Percentiles rank a stretch among this genome's conserved stretches.
Conservation (phyloP, 2,888 invertebrate genomes). For the Thymelicus lineola region DNA sequence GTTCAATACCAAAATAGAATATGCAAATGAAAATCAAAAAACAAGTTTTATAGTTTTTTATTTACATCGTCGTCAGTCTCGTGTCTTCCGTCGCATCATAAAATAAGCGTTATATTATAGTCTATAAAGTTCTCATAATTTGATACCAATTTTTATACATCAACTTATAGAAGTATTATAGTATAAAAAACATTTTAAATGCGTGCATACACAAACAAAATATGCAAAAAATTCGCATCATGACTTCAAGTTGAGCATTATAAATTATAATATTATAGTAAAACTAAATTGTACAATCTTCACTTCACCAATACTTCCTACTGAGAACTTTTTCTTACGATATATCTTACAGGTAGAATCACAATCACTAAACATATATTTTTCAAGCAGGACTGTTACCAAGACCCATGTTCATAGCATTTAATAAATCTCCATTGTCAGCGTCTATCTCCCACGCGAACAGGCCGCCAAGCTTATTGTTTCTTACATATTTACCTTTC, state of each 20-base stretch:
- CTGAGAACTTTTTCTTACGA: conserved; percentile 56
- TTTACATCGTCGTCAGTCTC: conserved; percentile 1
- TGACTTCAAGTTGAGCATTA: conserved; percentile 27
- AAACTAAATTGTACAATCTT: conserved; percentile 28
- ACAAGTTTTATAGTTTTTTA: not conserved
- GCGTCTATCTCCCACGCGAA: conserved; percentile 82
- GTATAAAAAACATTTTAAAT: not conserved
- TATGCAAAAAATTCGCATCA: not conserved
- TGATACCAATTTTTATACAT: not conserved
- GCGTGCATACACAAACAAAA: not conserved
- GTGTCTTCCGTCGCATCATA: not conserved
- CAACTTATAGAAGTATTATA: not conserved
- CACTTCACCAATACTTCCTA: conserved; percentile 44
- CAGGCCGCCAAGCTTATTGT: conserved; percentile 76
- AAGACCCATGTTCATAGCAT: conserved; percentile 79
- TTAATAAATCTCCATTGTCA: conserved; percentile 77
- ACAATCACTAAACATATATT: conserved; percentile 42
- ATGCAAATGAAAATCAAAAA: not conserved
- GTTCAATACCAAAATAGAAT: not conserved
- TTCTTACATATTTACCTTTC: conserved; percentile 78
- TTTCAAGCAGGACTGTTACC: conserved; percentile 64
- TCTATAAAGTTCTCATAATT: not conserved
- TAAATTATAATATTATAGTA: conserved; percentile 29
- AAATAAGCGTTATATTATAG: not conserved
- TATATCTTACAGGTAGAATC: conserved; percentile 51